phyloP scores from a whole-genome alignment of 2,888 invertebrate species.

The Pandemis corylana region DNA sequence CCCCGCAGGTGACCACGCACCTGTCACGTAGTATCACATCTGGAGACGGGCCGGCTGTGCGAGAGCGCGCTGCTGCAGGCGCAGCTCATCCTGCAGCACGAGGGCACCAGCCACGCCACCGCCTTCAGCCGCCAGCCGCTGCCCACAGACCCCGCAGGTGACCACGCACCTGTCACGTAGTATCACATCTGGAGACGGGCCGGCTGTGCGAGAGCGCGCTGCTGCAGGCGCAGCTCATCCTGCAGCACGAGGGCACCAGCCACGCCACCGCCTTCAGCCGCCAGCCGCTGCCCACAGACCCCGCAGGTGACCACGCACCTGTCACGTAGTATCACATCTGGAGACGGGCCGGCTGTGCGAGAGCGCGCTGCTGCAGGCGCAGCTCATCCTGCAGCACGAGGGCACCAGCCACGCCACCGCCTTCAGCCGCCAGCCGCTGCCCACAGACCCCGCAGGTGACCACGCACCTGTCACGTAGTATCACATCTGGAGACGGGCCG shows the following conservation, averaged over 20 bases:
- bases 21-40: constrained; percentile 37
- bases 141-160: constrained; percentile 9
- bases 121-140: constrained; percentile 86
- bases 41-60: constrained; percentile 95
- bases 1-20: neutral
- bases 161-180: no score
- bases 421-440: constrained; percentile 83
- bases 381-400: constrained; percentile 92
- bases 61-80: constrained; percentile 96
- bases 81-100: constrained; percentile 91
- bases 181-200: constrained; percentile 94
- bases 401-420: constrained; percentile 93
- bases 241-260: constrained; percentile 93
- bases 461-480: neutral
- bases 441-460: constrained; percentile 9
- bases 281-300: constrained; percentile 45
- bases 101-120: constrained; percentile 93
- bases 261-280: constrained; percentile 91
- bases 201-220: constrained; percentile 96
- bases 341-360: constrained; percentile 96
- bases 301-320: neutral
- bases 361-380: constrained; percentile 95
- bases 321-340: constrained; percentile 63
- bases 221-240: constrained; percentile 94
- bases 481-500: constrained; percentile 91